phyloP scores from a whole-genome alignment of 2,888 invertebrate species.

The Apotomis betuletana region DNA sequence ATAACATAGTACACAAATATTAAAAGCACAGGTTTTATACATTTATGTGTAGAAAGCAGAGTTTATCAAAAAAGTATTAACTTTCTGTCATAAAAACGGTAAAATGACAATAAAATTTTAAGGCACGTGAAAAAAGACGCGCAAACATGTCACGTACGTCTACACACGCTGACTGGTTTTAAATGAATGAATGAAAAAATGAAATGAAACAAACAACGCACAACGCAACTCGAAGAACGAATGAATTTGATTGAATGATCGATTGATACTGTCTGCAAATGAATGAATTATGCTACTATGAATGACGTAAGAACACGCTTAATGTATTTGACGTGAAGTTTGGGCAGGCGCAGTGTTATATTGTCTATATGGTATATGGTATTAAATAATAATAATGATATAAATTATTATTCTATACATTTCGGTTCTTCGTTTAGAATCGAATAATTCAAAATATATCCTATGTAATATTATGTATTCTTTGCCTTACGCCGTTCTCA shows the following conservation, averaged over 20 bases:
- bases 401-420: too few species aligned
- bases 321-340: too few species aligned
- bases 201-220: neutral
- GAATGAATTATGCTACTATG: neutral
- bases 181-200: constrained; percentile 31
- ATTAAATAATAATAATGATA: too few species aligned
- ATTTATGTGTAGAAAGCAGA: neutral
- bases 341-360: too few species aligned
- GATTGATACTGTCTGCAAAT: constrained; percentile 1
- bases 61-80: constrained; percentile 15
- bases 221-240: too few species aligned
- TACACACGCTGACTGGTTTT: constrained; percentile 37
- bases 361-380: too few species aligned
- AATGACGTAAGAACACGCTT: neutral
- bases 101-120: constrained; percentile 44
- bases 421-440: too few species aligned
- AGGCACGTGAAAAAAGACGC: constrained; percentile 48
- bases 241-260: neutral
- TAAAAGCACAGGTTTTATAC: neutral
- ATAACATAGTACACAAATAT: constrained; percentile 4
- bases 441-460: too few species aligned
- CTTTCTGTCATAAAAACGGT: constrained; percentile 46
- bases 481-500: too few species aligned
- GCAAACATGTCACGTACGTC: constrained; percentile 42
- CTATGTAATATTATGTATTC: too few species aligned